A percentile compares a stretch with the other conserved stretches of the same genome.
phyloP scores from a whole-genome alignment of 2,888 invertebrate species.

The Dinocampus coccinellae region DNA sequence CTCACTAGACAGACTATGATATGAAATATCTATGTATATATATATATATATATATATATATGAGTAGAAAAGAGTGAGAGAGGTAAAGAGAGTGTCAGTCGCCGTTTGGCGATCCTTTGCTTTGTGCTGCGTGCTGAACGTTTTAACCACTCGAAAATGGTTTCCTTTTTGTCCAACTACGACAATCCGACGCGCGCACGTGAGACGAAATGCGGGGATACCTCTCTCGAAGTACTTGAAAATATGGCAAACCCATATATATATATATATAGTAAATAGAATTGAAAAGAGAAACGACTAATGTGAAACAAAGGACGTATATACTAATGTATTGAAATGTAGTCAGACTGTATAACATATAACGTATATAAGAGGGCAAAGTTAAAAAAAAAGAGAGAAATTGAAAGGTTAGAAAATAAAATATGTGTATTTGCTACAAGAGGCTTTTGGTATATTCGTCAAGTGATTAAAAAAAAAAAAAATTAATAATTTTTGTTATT shows the following conservation, averaged over 20 bases:
- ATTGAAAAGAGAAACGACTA: not conserved
- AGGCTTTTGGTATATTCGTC: too few relatives aligned
- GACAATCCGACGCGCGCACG: constrained; percentile 1
- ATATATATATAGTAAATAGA: not conserved
- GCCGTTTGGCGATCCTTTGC: constrained; percentile 60
- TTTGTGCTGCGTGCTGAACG: constrained; percentile 55
- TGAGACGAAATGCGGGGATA: constrained; percentile 2
- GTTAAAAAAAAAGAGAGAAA: not conserved
- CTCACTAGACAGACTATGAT: constrained; percentile 16
- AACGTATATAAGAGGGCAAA: not conserved
- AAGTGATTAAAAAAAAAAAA: constrained; percentile 10
- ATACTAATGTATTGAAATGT: not conserved
- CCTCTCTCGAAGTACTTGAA: constrained; percentile 18
- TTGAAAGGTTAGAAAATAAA: not conserved
- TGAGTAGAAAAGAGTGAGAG: too few relatives aligned
- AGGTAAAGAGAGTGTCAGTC: constrained; percentile 43
- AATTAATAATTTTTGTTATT: not conserved
- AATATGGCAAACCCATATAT: constrained; percentile 11
- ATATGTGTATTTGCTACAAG: not conserved
- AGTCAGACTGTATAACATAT: not conserved
- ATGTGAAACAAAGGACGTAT: constrained; percentile 3
- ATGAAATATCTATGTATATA: constrained; percentile 12
- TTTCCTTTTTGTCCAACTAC: constrained; percentile 32
- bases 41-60: constrained; percentile 11
- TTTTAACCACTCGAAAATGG: constrained; percentile 59